Base-by-base conservation (phyloP, 2,113 vertebrate genomes). In the Perca schrenkii region DNA sequence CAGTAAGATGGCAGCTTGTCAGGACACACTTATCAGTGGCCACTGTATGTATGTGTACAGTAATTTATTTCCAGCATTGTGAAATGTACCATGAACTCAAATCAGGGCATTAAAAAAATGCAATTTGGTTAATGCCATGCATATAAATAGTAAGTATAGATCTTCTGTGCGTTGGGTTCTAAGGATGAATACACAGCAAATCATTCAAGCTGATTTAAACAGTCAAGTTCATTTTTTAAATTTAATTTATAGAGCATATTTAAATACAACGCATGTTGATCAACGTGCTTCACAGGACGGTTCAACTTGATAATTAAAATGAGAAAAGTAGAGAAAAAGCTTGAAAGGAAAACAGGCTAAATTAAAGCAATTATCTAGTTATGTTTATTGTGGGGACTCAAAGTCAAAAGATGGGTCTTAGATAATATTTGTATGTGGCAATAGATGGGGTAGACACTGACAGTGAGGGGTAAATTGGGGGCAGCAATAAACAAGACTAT, bases 1-100 rank as follows among this genome's bases (percentile, higher is more conserved):
- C 73, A 79, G 58, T 53, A 54, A 82, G 82, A 83, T 70, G 70
- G 69, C 72, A 88, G 80, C 77, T 75, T 77, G 74, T 83, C 88
- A 77, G 74, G 28, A 84, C 56, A 34, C 73, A 85, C 80, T 87
- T 73, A 78, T 84, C 80, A 83, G 76, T 75, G 76, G 66, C 78
- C 16, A 19, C 28, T 47, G 4, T 34, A 64, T 68, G 31, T 52
- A 61, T 6, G n/a, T 25, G 21, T 50, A 60, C 43, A 58, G 50
- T 4, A 6, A 17, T 56, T 50, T 21, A 36, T 70, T 73, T 82
- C 28, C 28, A 72, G 46, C 15, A 11, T 13, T 43, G 60, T 70
- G 53, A 77, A 83, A 80, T 77, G 63, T 56, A 68, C 21, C 80
- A 52, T 63, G 65, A 74, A 71, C 49, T 62, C 21, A 40, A 80